Base-by-base conservation (phyloP, 2,113 vertebrate genomes). In the Irena cyanogastra region DNA sequence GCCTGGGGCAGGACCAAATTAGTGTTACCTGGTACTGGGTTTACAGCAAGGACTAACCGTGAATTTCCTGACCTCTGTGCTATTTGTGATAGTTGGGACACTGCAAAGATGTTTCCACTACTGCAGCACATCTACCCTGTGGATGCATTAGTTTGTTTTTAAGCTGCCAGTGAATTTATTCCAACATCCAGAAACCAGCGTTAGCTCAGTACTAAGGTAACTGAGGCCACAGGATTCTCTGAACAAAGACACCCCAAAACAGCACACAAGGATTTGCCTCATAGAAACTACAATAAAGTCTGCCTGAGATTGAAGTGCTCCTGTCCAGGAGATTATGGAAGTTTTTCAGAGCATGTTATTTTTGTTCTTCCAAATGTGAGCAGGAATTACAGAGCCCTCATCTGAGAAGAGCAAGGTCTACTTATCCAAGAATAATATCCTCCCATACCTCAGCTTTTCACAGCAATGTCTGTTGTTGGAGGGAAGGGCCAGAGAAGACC, bases 231-330 rank as follows among this genome's bases (percentile, higher is more conserved):
- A 11, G 57, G 44, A 59, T 8, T 14, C 37, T 61, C 41, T 44
- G 37, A 79, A 60, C 39, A 71, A 42, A 80, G 87, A 30, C 70
- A 11, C 8, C 44, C 24, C 61, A 28, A 82, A 88, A 10, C 6
- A 30, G 13, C 15, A 60, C 54, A 24, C 10, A 13, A 11, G 22
- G 50, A n/a, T 72, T 60, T 49, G 37, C 37, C 27, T 31, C 18
- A 4, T 1, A 26, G 44, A 18, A 76, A 18, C 5, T 4, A 5
- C 8, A 23, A 18, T 23, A 42, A 41, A 54, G 9, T 27, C 35
- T 69, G 24, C 24, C 33, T 6, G 9, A 52, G 22, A 9, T 7
- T 53, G 13, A 75, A 0, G 28, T 2, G 0, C 42, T 37, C 16
- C 30, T 7, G 0, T 42, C 24, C 11, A 15, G 57, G n/a, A 87